phyloP scores from a whole-genome alignment of 2,797 vertebrate species.

The Odontamblyopus rebecca region DNA sequence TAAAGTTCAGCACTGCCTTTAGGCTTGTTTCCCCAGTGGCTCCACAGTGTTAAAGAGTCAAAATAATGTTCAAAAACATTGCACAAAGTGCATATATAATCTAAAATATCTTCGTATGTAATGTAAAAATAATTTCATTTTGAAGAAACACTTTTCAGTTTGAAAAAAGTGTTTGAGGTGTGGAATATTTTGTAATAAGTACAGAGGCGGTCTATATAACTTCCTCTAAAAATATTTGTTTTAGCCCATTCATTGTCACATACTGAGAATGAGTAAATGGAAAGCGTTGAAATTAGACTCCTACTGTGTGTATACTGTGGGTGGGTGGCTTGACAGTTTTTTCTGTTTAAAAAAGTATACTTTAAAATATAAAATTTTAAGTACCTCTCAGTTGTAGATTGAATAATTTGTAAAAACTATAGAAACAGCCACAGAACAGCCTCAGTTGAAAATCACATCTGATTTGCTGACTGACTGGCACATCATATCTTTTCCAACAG shows the following conservation, averaged over 20 bases:
- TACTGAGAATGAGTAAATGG: neutral
- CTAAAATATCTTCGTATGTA: neutral
- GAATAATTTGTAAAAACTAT: neutral
- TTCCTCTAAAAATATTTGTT: no score
- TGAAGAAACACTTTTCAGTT: neutral
- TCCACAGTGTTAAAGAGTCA: neutral
- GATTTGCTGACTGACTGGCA: constrained; percentile 2
- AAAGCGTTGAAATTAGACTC: no score
- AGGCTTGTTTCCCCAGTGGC: neutral
- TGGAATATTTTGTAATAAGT: neutral
- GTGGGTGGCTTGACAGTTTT: no score
- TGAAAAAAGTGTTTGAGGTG: neutral
- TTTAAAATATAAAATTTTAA: no score
- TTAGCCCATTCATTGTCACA: neutral
- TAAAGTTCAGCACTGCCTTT: neutral
- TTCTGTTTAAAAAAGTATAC: no score
- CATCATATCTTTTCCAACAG: neutral
- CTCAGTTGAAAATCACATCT: neutral
- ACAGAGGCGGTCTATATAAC: neutral
- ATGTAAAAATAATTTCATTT: neutral
- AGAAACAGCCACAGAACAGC: neutral
- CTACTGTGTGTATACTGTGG: no score
- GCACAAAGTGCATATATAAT: neutral
- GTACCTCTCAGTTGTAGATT: neutral
- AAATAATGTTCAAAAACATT: neutral